These are phyloP conservation scores for Myotis planiceps DNA, from an alignment of 2,797 vertebrate species.

Conservation along the genomic window DNA sequence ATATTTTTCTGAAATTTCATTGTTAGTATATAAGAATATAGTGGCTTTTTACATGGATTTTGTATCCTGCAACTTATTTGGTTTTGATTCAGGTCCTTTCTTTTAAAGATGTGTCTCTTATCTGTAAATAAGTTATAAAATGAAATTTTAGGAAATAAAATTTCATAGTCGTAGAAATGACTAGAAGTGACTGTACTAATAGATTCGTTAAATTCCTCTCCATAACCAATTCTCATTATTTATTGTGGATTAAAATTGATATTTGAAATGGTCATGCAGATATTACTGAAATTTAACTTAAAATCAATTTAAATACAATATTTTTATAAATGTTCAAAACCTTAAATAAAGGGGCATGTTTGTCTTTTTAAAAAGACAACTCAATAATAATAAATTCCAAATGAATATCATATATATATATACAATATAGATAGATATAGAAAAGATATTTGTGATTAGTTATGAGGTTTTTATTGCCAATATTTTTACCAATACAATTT, in stretches of 20 bases:
- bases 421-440: not conserved
- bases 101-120: not conserved
- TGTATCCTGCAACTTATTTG: not conserved
- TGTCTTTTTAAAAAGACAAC: not conserved
- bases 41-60: no score
- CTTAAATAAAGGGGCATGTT: not conserved
- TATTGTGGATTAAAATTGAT: not conserved
- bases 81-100: not conserved
- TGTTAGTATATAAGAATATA: no score
- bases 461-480: not conserved
- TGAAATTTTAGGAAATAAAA: not conserved
- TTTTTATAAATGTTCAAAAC: not conserved
- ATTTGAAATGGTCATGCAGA: not conserved
- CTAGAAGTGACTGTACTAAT: not conserved
- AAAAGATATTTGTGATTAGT: not conserved
- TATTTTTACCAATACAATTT: not conserved
- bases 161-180: not conserved
- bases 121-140: not conserved
- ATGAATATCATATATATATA: not conserved
- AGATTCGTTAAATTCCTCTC: not conserved
- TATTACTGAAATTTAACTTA: not conserved
- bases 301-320: not conserved
- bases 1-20: no score
- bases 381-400: not conserved
- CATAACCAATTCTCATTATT: not conserved